Base-by-base conservation (phyloP, 2,113 vertebrate genomes). In the Aptenodytes forsteri region DNA sequence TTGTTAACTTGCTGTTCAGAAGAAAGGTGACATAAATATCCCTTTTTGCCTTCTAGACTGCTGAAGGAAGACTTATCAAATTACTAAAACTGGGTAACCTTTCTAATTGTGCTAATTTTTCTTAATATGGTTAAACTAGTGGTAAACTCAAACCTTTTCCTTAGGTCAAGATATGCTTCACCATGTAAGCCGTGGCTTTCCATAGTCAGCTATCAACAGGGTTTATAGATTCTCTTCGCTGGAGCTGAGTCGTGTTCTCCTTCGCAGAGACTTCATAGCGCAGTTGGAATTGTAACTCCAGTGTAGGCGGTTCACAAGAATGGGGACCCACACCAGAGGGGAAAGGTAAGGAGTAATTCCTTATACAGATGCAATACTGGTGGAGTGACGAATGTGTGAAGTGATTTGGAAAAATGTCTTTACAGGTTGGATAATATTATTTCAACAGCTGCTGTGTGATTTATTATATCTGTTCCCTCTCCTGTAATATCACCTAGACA, bases 381-480 rank as follows among this genome's bases (percentile, higher is more conserved):
- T 47, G 59, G 69, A 76, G 65, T 82, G 87, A 91, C 6, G 2
- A 50, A 91, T 78, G 73, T 89, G 93, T 92, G 91, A 96, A 95
- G 79, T 90, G 77, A 95, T 71, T 94, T 89, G 69, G 85, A 92
- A 95, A 93, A 94, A 95, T 84, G 13, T 75, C 95, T 94, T 56
- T 94, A 83, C 62, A 81, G 72, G 87, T 87, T 87, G 66, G 62
- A 87, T 89, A 96, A 78, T 77, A 81, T 95, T 93, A 89, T 96
- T 94, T 94, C 91, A 95, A 87, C 87, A 87, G 94, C 91, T 87
- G 91, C 58, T 52, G 16, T 72, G 85, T 94, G 91, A 96, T 97
- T 95, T 97, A 96, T 96, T 86, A 83, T 81, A 87, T 92, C 79
- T 89, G 66, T 80, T 96, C 79, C 29, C 69, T 84, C 86, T 91